phyloP scores from a whole-genome alignment of 2,113 vertebrate genomes.

The Lepus americanus region DNA sequence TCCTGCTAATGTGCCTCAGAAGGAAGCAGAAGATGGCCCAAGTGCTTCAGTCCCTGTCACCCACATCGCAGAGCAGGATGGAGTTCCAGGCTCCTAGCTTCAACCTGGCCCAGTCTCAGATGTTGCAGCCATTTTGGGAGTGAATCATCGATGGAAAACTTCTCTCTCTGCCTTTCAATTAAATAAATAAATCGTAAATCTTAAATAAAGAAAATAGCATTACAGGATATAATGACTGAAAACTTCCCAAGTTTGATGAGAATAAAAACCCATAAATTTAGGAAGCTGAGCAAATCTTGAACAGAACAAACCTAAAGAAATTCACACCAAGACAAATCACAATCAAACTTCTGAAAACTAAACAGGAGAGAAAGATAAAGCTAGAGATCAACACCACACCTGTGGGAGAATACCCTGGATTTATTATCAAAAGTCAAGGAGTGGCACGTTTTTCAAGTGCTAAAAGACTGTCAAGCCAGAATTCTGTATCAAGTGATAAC shows the following conservation, averaged over 20 bases:
- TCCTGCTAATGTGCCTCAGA: too few relatives aligned
- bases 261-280: not conserved
- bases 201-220: too few relatives aligned
- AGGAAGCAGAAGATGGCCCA: too few relatives aligned
- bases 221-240: not conserved
- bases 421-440: not conserved
- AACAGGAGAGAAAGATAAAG: not conserved
- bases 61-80: too few relatives aligned
- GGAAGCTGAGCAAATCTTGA: not conserved
- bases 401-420: not conserved
- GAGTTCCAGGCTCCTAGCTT: too few relatives aligned
- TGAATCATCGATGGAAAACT: too few relatives aligned
- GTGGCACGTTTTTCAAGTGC: not conserved
- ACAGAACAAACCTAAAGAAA: not conserved
- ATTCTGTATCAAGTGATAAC: not conserved
- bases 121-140: too few relatives aligned
- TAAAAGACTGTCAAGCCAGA: not conserved
- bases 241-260: not conserved
- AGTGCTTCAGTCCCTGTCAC: too few relatives aligned
- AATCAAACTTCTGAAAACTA: not conserved
- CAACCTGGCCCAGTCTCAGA: too few relatives aligned
- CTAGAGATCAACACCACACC: not conserved
- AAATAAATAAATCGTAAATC: too few relatives aligned
- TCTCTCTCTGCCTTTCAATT: too few relatives aligned
- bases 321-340: not conserved